A percentile compares a stretch with the other conserved stretches of the same genome.
These are phyloP conservation scores for Rhinolophus sinicus DNA, from an alignment of 2,113 vertebrate genomes.

Conservation along the genomic window DNA sequence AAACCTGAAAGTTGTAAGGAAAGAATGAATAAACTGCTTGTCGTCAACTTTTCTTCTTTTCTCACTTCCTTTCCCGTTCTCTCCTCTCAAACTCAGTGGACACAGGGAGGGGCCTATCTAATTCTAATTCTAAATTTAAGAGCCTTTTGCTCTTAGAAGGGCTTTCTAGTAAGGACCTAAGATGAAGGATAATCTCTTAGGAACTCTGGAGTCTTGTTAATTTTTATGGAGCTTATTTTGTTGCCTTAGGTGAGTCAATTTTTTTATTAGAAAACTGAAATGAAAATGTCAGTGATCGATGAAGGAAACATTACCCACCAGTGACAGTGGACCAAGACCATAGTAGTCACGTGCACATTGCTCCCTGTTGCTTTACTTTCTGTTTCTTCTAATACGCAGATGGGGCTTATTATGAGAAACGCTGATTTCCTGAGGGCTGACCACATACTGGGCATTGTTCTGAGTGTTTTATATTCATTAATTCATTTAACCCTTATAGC, in stretches of 20 bases:
- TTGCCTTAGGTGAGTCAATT: neutral
- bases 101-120: neutral
- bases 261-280: conserved; percentile 1
- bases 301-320: neutral
- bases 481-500: neutral
- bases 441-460: neutral
- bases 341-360: neutral
- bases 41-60: neutral
- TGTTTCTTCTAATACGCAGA: neutral
- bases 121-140: neutral
- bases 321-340: neutral
- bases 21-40: neutral
- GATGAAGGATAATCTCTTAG: neutral
- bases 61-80: neutral
- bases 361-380: neutral
- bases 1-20: conserved; percentile 9
- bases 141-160: neutral
- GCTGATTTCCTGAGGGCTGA: neutral
- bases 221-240: neutral
- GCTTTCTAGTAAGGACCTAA: neutral
- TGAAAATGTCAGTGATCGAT: neutral
- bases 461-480: neutral
- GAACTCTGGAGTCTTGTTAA: neutral
- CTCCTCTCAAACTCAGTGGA: neutral
- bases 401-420: neutral